phyloP scores from a whole-genome alignment of 2,888 invertebrate genomes.

The Chrysolina haemoptera region DNA sequence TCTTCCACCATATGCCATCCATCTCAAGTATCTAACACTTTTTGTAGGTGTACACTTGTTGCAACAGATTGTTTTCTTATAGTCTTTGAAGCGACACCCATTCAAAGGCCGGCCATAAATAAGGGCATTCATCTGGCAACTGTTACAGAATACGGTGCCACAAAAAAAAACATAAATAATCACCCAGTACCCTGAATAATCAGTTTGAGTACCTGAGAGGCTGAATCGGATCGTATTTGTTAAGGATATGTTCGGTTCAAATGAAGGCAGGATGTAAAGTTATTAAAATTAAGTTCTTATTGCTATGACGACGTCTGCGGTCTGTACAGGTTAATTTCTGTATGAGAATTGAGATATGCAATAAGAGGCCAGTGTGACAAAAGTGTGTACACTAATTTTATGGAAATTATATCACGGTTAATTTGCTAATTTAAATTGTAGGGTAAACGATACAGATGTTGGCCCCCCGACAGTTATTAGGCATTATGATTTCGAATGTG shows the following conservation, averaged over 20 bases:
- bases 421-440: too few species aligned
- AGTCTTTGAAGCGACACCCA: conserved; percentile 5
- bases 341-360: neutral
- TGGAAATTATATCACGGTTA: too few species aligned
- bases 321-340: neutral
- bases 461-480: too few species aligned
- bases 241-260: neutral
- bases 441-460: too few species aligned
- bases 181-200: conserved; percentile 25
- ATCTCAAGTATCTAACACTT: conserved; percentile 23
- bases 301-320: neutral
- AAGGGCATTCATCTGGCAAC: conserved; percentile 31
- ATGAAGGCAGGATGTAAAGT: neutral
- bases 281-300: neutral
- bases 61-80: conserved; percentile 24
- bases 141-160: conserved; percentile 21
- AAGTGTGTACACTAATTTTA: too few species aligned
- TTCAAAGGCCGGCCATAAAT: conserved; percentile 16
- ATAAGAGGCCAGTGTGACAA: neutral
- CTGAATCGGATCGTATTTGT: conserved; percentile 28
- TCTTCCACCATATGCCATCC: conserved; percentile 15
- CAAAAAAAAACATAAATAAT: conserved; percentile 29
- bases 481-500: too few species aligned
- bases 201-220: conserved; percentile 24
- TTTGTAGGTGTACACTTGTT: conserved; percentile 27